Conservation (phyloP, 2,888 invertebrate species). For the Microplitis deprimator region DNA sequence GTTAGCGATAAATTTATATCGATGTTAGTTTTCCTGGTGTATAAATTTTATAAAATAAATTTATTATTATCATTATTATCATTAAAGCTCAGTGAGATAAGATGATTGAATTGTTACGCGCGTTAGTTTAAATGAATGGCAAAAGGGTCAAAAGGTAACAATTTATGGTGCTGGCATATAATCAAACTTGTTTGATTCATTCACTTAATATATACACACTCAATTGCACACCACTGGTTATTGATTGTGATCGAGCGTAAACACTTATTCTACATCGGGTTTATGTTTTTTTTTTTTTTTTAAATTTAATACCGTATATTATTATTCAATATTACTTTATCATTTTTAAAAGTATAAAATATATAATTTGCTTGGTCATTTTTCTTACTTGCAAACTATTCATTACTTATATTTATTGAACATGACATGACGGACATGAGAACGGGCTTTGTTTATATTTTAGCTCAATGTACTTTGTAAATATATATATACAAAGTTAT, state of each 20-base stretch:
- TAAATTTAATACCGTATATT: background rate
- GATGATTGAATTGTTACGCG: background rate
- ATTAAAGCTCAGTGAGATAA: background rate
- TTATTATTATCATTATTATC: background rate
- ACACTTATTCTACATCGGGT: background rate
- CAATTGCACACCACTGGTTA: background rate
- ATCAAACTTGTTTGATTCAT: background rate
- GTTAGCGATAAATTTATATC: background rate
- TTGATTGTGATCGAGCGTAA: conserved; percentile 1
- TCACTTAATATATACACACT: background rate
- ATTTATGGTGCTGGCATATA: background rate
- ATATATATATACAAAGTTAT: background rate
- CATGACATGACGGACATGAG: background rate
- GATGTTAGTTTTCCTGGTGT: background rate
- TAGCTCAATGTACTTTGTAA: background rate
- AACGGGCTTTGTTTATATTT: background rate
- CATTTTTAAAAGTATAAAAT: background rate
- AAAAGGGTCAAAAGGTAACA: conserved; percentile 1
- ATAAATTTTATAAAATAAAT: background rate
- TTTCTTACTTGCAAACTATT: background rate
- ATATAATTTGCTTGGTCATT: background rate
- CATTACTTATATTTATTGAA: background rate
- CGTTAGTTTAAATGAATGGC: background rate
- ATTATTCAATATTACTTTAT: background rate
- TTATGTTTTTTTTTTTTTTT: no score